These are phyloP conservation scores for Corythaeola cristata DNA, from an alignment of 2,113 vertebrate species.

Conservation along the genomic window DNA sequence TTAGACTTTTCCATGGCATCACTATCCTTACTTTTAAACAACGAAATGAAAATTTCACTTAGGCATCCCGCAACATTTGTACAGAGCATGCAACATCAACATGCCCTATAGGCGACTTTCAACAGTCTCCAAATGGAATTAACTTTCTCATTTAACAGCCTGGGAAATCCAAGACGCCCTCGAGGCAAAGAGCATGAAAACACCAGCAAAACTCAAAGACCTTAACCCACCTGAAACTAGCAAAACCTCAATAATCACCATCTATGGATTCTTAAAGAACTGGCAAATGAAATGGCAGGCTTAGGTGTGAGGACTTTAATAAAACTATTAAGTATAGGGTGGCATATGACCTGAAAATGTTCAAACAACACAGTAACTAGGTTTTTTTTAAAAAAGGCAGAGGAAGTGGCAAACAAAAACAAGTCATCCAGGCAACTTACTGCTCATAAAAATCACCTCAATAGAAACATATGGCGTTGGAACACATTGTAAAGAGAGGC, in stretches of 20 bases:
- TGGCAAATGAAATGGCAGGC: neutral
- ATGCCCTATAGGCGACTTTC: neutral
- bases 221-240: neutral
- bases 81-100: neutral
- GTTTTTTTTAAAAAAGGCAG: neutral
- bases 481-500: neutral
- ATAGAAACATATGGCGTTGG: neutral
- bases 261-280: neutral
- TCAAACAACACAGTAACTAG: neutral
- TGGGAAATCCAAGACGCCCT: neutral
- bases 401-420: neutral
- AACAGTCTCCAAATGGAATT: neutral
- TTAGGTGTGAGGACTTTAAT: neutral
- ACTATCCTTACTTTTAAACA: neutral
- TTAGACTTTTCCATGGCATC: neutral
- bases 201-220: neutral
- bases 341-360: neutral
- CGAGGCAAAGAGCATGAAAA: neutral
- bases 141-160: neutral
- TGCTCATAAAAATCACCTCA: slow-evolving; percentile 13
- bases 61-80: neutral
- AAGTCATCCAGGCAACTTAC: neutral
- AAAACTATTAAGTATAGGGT: neutral
- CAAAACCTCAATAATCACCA: neutral
- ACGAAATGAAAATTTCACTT: neutral